These are phyloP conservation scores for Pandion haliaetus DNA, from an alignment of 2,113 vertebrate genomes.

Conservation along the genomic window DNA sequence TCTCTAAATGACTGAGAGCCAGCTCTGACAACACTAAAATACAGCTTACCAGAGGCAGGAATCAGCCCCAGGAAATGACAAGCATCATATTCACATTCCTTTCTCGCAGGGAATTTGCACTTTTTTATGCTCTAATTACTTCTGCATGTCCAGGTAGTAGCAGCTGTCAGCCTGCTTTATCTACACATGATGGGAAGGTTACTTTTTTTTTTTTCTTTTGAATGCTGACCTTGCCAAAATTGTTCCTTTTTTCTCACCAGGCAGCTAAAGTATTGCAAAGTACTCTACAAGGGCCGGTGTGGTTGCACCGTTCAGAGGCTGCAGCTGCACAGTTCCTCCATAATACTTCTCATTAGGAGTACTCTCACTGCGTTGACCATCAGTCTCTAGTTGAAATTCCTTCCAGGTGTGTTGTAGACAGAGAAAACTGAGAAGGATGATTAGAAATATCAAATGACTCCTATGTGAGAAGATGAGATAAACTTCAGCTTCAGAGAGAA, in stretches of 20 bases:
- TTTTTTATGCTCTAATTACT: conserved; percentile 22
- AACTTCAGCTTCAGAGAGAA: not conserved
- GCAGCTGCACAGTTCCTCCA: not conserved
- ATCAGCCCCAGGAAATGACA: not conserved
- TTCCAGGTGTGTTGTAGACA: not conserved
- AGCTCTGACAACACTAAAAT: not conserved
- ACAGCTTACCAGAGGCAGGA: not conserved
- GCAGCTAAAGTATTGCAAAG: not conserved
- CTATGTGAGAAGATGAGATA: not conserved
- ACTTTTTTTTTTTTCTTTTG: not conserved
- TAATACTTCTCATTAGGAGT: not conserved
- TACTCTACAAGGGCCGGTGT: not conserved
- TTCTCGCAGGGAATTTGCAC: not conserved
- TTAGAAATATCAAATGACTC: not conserved
- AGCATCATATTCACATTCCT: not conserved
- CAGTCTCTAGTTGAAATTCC: not conserved
- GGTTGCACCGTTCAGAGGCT: not conserved
- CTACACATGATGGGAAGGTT: not conserved
- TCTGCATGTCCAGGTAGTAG: not conserved
- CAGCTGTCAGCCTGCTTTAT: conserved; percentile 29
- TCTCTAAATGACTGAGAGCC: not conserved
- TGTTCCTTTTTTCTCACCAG: not conserved
- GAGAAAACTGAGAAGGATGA: not conserved
- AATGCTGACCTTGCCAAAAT: not conserved
- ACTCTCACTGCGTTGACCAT: not conserved